phyloP scores from a whole-genome alignment of 2,888 invertebrate genomes.

The Nemotelus pantherinus region DNA sequence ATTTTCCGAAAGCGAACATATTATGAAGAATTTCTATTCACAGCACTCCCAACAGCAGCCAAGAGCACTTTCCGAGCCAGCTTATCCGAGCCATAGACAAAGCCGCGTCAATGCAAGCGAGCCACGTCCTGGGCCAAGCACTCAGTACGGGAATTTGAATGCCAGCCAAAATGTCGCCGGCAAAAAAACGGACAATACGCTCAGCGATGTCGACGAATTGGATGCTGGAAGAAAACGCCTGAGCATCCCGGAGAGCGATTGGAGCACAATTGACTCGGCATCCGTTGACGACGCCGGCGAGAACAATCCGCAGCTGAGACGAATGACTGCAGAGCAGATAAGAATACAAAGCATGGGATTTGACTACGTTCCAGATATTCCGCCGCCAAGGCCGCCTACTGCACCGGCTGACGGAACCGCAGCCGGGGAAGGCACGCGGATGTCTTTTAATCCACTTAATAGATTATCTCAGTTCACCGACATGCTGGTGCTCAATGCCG shows the following conservation, averaged over 20 bases:
- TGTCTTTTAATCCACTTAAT: constrained; percentile 51
- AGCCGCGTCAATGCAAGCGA: background rate
- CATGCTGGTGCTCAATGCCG: constrained; percentile 69
- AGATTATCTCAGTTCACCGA: constrained; percentile 61
- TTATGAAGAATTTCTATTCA: constrained; percentile 49
- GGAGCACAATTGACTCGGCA: constrained; percentile 39
- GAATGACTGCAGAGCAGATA: constrained; percentile 29
- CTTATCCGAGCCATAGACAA: background rate
- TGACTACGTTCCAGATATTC: constrained; percentile 64
- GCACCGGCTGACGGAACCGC: constrained; percentile 32
- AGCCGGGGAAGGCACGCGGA: background rate
- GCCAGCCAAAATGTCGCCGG: constrained; percentile 31
- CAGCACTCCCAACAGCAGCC: constrained; percentile 51
- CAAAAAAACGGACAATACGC: background rate
- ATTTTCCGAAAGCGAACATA: constrained; percentile 62
- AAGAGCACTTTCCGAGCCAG: constrained; percentile 7
- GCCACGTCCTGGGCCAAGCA: background rate
- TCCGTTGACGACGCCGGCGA: constrained; percentile 22
- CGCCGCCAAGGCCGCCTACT: constrained; percentile 66
- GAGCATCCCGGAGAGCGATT: constrained; percentile 32
- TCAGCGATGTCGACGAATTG: constrained; percentile 18
- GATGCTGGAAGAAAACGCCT: constrained; percentile 24
- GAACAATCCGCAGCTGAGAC: constrained; percentile 19
- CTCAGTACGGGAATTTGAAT: constrained; percentile 9
- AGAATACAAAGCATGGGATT: constrained; percentile 51